Percentiles rank a stretch among this genome's conserved stretches.
Conservation (phyloP, 1,140 invertebrate species). For the Liolophura sinensis region DNA sequence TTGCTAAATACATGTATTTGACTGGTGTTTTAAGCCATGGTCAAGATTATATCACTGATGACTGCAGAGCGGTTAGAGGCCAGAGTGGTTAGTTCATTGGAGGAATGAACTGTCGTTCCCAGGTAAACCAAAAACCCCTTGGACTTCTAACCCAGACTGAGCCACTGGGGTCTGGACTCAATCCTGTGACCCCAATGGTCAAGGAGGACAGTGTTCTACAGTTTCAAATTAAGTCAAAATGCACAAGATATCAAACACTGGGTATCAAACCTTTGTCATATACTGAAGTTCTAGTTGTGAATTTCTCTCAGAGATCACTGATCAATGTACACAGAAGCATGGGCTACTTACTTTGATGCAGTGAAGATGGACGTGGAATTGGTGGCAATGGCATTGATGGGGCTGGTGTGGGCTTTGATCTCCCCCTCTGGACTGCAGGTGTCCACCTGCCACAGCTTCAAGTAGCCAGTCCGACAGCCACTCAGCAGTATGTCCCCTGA, state of each 20-base stretch:
- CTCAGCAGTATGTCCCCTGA: constrained; percentile 68
- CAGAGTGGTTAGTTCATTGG: no score
- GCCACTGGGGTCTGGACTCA: no score
- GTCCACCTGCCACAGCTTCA: constrained; percentile 74
- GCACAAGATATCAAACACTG: constrained; percentile 6
- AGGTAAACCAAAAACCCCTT: no score
- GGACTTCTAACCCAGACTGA: no score
- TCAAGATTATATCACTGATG: no score
- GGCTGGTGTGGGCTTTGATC: constrained; percentile 72
- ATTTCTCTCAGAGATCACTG: background rate
- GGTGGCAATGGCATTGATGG: constrained; percentile 77
- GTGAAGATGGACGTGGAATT: constrained; percentile 78
- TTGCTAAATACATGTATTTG: no score
- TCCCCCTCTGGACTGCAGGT: constrained; percentile 70
- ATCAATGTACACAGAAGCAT: background rate
- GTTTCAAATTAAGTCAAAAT: no score
- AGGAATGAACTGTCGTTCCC: no score
- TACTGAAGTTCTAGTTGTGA: constrained; percentile 3
- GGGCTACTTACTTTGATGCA: constrained; percentile 65
- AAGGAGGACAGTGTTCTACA: no score
- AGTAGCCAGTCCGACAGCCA: constrained; percentile 75
- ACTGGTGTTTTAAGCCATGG: no score
- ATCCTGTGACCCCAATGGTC: no score
- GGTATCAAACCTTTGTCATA: background rate
- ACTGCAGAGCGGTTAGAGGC: no score